Conservation (phyloP, 2,113 vertebrate genomes). For the Hippocampus comes region DNA sequence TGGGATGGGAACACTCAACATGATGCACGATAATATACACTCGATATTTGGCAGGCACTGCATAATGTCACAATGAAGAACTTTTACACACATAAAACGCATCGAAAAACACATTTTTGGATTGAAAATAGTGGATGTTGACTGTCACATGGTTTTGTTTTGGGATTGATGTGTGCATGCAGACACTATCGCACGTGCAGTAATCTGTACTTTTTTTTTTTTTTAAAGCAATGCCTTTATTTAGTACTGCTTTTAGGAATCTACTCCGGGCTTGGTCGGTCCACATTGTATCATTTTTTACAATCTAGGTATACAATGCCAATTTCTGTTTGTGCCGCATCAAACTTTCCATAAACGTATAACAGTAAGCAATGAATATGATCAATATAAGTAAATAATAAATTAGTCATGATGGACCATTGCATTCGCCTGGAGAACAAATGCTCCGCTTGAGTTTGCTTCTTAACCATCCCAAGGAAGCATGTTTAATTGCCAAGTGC, state of each 20-base stretch:
- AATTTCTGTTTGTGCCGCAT: neutral
- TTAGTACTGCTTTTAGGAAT: neutral
- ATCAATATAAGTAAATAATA: neutral
- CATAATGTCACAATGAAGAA: neutral
- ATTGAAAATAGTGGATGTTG: too few relatives aligned
- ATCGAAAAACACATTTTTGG: neutral
- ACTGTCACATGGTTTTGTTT: neutral
- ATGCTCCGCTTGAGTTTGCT: conserved; percentile 57
- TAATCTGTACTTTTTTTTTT: neutral
- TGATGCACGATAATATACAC: neutral
- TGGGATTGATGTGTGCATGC: neutral
- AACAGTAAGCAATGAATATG: neutral
- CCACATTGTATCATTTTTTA: neutral
- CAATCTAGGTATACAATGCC: neutral
- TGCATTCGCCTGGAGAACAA: neutral
- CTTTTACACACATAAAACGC: neutral
- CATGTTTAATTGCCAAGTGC: conserved; percentile 69
- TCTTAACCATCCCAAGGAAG: conserved; percentile 58
- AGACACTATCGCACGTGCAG: neutral
- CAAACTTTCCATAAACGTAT: neutral
- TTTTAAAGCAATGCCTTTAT: neutral
- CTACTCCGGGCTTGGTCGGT: neutral
- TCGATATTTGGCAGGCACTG: neutral
- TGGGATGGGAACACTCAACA: neutral
- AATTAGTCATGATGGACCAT: neutral